Evolutionary conservation across 1,140 invertebrate genomes (phyloP), one percentile per base, ranked within the genome.

Genomic region (Achatina immaculata): DNA sequence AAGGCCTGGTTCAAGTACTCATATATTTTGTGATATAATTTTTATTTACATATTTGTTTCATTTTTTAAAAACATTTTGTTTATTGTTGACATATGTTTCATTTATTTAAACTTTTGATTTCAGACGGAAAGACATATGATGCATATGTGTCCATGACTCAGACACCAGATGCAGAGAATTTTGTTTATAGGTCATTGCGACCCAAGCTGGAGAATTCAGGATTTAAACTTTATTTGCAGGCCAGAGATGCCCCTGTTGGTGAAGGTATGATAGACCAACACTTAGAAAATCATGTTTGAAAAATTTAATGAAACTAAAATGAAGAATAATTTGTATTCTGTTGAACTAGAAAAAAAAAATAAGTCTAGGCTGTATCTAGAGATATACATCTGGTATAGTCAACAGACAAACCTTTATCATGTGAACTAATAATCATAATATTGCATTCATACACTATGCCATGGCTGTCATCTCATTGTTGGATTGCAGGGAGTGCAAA

Each of bases 221-320:
- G 75, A 0, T 84, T 82, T 65, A 84, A 81, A 69, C 51, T 85
- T 28, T 85, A 81, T 43, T 51, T 85, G 38, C 84, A 85, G 28
- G 81, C 78, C 34, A 62, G 84, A 51, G 84, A 85, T 68, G 75
- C 69, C 36, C 24, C 65, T 21, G 38, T 58, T 4, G 83, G 82
- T n/a, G 81, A 80, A 69, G 71, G 84, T 85, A 81, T 75, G 75
- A 62, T 24, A n/a, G n/a, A n/a, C n/a, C n/a, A n/a, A n/a, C 34
- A 3, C 9, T 31, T 11, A 28, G 55, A 40, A 45, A 34, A 68
- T 31, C 14, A 55, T 55, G 14, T 68, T 73, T 43, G 19, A 43
- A 11, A 16, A 24, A 73, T 11, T 9, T 40, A 11, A 40, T 73
- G 19, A 19, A 19, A 19, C 9, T 73, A 9, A 24, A 75, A 55